Base-by-base conservation (phyloP, 2,797 vertebrate genomes). In the Pipistrellus pygmaeus region DNA sequence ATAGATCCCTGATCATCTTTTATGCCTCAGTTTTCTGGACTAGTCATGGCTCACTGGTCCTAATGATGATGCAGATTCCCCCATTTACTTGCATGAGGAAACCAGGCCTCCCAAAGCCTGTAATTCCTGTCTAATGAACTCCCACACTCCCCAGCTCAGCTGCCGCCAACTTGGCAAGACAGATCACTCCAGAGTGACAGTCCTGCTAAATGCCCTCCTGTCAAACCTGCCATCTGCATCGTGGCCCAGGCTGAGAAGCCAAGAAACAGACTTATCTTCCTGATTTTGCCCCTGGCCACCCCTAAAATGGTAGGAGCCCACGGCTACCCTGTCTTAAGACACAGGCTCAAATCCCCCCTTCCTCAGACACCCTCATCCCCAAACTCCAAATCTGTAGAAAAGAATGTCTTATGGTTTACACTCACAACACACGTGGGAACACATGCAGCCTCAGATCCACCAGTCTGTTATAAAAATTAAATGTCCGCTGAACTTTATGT, bases 201-300 rank as follows among this genome's bases (percentile, higher is more conserved):
- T 83, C 60, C 88, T 91, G 92, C 83, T 96, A 96, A 96, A 25
- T 38, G 30, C n/a, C n/a, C 75, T 62, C 44, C 95, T 35, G 15
- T 96, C 83, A 88, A 66, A 35, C 44, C 62, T 81, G 73, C 82
- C 94, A 87, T 87, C 94, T 92, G 94, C 82, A 84, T 71, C 75
- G 71, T 84, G 81, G 87, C 64, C 44, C 53, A 30, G 25, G 60
- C 75, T 94, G 38, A 30, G 41, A 85, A 72, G 87, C 44, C 78
- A 82, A 84, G 75, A 94, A 83, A 91, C 12, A 41, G 75, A 32
- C 68, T 82, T 77, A 73, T 41, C 68, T 87, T 46, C 85, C 21
- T 48, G 66, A 62, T 78, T 72, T 77, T 91, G 60, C 85, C 83
- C 64, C 55, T 55, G 88, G 72, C 66, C 68, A 73, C 38, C 69